Percentiles rank a stretch among this genome's conserved stretches.
phyloP scores from a whole-genome alignment of 2,888 invertebrate species.

The Apodemia duryi region DNA sequence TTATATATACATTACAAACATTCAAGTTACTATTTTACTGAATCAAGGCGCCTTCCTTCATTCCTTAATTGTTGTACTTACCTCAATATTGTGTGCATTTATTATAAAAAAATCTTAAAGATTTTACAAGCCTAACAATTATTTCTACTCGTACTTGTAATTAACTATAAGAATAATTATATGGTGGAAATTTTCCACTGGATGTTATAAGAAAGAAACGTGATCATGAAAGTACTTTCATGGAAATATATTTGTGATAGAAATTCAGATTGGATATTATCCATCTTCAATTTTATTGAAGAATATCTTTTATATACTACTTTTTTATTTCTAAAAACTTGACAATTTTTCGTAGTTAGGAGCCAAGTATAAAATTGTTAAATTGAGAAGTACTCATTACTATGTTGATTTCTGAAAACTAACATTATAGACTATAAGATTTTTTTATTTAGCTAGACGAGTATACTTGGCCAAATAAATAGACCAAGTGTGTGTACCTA shows the following conservation, averaged over 20 bases:
- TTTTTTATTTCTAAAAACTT: background rate
- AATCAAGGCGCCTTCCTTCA: too few relatives aligned
- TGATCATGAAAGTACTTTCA: constrained; percentile 4
- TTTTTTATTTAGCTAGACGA: background rate
- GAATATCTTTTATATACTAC: background rate
- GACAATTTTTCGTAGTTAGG: background rate
- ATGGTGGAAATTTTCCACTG: background rate
- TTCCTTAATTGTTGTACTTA: background rate
- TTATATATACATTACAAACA: too few relatives aligned
- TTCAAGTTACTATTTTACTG: too few relatives aligned
- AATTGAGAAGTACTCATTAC: background rate
- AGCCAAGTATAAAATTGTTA: background rate
- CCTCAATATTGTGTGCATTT: background rate
- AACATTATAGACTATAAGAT: background rate
- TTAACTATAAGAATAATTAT: background rate
- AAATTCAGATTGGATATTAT: background rate
- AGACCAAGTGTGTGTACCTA: background rate
- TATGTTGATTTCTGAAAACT: background rate
- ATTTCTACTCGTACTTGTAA: background rate
- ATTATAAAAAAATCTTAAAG: background rate
- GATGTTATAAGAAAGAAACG: background rate
- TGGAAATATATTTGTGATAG: constrained; percentile 2
- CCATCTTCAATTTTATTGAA: background rate
- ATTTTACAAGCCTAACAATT: background rate
- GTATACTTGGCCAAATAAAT: background rate